Base-by-base conservation (phyloP, 2,113 vertebrate species). In the Pholis gunnellus region DNA sequence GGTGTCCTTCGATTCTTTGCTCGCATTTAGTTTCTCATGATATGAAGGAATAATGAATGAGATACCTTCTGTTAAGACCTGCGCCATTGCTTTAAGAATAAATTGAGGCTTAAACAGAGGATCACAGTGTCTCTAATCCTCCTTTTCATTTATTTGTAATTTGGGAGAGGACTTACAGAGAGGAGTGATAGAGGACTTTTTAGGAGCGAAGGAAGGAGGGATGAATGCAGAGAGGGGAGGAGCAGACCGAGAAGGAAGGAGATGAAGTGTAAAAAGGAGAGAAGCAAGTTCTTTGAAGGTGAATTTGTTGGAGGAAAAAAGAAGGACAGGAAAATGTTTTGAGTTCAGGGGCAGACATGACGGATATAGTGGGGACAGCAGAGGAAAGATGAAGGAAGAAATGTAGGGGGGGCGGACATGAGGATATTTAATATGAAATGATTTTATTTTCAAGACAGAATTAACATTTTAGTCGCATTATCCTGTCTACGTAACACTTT, bases 61-160 rank as follows among this genome's bases (percentile, higher is more conserved):
- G 2, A n/a, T 29, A 29, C 67, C 17, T n/a, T 57, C 50, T 31
- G 17, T 25, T 63, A 22, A 64, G 36, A 64, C 59, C 7, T n/a
- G 27, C 34, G 36, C 18, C 10, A 50, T 78, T 54, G 46, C 36
- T 81, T 82, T 48, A 73, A 75, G 82, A 84, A 87, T 72, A 77
- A 31, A 75, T 13, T 29, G 44, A 67, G 65, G 77, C 74, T 85
- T 67, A 78, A 82, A 84, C 4, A n/a, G 67, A 64, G 75, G 46
- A 89, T 88, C 67, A 76, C 70, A 73, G 40, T 18, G 59, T 77
- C 74, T 27, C 27, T 81, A 81, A 83, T 89, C 79, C 74, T 59
- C 68, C 48, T 10, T 68, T 70, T 75, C 2, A 72, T 50, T 72
- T 80, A 77, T 69, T 78, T 65, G 29, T 50, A 44, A 66, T 85